Evolutionary conservation across 2,888 invertebrate genomes (phyloP), one percentile per base, ranked within the genome.

Genomic region (Nomada ferruginata): DNA sequence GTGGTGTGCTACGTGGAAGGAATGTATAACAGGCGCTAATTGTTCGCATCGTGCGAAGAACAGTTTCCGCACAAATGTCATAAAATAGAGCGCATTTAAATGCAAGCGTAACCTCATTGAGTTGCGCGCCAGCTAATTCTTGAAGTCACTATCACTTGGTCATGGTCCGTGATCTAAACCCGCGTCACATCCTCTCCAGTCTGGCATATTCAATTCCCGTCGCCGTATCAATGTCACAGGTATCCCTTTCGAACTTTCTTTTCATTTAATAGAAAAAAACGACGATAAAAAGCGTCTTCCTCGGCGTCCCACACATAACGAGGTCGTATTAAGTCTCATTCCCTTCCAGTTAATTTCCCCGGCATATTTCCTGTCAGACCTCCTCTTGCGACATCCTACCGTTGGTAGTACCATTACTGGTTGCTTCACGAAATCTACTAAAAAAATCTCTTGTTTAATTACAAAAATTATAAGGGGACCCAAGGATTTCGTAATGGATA

Each of bases 141-240:
- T 60, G 72, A 77, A 87, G 75, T 87, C 78, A 87, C 87, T 87
- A 85, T 87, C 86, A 86, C 82, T 84, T 86, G 86, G 86, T 79
- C 82, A 83, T 57, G 87, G 84, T 80, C 80, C 80, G 77, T 60
- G 79, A 75, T 82, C 76, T 79, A 79, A 84, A 70, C 36, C 72
- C 55, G n/a, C 44, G 47, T 59, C 53, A 29, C 61, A 57, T 44
- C 80, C 52, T 70, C 77, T 65, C 64, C 55, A 76, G 59, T n/a
- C 44, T 72, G 55, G 29, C 15, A 2, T 4, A 20, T 18, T 57
- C 20, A 26, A 4, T 50, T 47, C 57, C 66, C 23, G 55, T 57
- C 47, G 64, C 52, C 23, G 44, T 57, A 57, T 66, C 72, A 72
- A 72, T 57, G 79, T 47, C 78, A 60, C 18, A 47, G 59, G 18